Conservation (phyloP, 2,797 vertebrate species). For the Tarsius wallacei region DNA sequence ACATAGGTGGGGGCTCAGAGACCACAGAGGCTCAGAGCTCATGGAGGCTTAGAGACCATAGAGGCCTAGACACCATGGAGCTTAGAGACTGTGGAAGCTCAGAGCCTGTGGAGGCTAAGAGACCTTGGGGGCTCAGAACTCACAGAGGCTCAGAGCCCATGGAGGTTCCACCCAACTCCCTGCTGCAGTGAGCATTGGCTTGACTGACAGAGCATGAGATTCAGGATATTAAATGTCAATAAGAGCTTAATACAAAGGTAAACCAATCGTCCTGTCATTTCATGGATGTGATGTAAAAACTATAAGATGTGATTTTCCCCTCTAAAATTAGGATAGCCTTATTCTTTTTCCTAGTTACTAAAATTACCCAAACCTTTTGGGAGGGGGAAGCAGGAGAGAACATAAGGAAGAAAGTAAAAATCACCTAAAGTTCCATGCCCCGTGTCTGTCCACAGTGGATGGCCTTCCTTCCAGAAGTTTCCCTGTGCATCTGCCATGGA, state of each 20-base stretch:
- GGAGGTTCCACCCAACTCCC: neutral
- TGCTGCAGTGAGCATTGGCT: too few relatives aligned
- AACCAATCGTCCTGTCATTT: fast-evolving
- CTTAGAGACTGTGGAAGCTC: too few relatives aligned
- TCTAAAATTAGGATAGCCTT: constrained; percentile 4
- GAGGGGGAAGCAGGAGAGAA: neutral
- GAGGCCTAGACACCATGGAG: too few relatives aligned
- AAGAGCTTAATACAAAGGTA: neutral
- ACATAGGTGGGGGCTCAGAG: too few relatives aligned
- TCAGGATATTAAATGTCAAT: neutral
- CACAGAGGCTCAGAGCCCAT: neutral
- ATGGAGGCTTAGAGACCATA: too few relatives aligned
- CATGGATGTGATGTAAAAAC: neutral
- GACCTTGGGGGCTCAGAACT: too few relatives aligned
- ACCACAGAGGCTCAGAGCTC: too few relatives aligned
- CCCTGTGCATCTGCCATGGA: fast-evolving
- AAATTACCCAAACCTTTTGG: constrained; percentile 4
- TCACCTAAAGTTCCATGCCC: neutral
- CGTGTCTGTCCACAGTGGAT: fast-evolving
- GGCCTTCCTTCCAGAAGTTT: neutral
- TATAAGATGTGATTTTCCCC: neutral
- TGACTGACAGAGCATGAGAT: neutral
- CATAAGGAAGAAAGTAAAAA: neutral
- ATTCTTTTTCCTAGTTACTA: constrained; percentile 36
- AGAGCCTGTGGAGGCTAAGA: too few relatives aligned